These are phyloP conservation scores for Oreochromis mossambicus DNA, from an alignment of 2,797 vertebrate genomes.

Conservation along the genomic window DNA sequence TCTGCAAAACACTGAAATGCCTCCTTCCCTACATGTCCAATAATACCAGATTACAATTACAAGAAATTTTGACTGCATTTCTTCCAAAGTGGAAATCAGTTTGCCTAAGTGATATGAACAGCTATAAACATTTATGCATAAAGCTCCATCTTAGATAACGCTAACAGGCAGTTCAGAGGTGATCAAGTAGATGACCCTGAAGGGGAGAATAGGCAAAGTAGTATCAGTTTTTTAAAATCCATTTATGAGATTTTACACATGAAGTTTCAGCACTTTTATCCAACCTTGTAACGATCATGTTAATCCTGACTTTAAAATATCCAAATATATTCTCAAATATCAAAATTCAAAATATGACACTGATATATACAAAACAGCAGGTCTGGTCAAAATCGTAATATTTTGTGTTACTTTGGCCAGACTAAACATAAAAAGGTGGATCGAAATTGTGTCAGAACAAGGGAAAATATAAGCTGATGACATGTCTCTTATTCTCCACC, in stretches of 20 bases:
- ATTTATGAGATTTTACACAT: neutral
- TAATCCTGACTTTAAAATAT: neutral
- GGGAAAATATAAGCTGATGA: neutral
- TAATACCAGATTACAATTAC: neutral
- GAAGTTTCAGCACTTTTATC: neutral
- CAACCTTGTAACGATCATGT: rapidly evolving
- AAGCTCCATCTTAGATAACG: neutral
- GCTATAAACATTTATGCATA: neutral
- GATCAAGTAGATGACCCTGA: neutral
- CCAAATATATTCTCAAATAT: neutral
- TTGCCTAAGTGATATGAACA: neutral
- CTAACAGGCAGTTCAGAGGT: neutral
- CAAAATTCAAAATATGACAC: neutral
- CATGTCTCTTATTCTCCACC: neutral
- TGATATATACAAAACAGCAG: neutral
- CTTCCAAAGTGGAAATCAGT: neutral
- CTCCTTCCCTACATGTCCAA: rapidly evolving
- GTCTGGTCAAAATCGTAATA: neutral
- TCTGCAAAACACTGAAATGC: neutral
- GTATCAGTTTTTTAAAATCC: neutral
- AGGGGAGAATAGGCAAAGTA: neutral
- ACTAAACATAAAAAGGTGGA: neutral
- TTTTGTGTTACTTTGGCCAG: neutral
- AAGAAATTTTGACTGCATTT: neutral
- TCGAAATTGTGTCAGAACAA: neutral